These are phyloP conservation scores for Andinoacara biseriatus DNA, from an alignment of 2,113 vertebrate genomes.

Conservation along the genomic window DNA sequence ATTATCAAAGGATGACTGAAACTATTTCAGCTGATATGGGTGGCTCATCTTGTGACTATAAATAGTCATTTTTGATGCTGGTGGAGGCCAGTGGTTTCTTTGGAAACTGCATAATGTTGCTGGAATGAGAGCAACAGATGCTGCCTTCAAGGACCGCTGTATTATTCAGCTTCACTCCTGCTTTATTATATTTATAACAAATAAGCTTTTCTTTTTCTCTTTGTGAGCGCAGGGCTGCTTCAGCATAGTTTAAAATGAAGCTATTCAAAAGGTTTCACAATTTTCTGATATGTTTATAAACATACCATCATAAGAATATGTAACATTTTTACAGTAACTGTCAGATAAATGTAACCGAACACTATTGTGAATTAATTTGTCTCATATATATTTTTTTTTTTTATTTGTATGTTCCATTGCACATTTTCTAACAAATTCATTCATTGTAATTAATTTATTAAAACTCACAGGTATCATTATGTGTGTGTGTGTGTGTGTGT, in stretches of 20 bases:
- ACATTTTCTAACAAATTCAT: accelerated
- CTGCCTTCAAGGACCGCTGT: not conserved
- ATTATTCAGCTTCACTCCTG: not conserved
- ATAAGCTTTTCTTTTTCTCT: not conserved
- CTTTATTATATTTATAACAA: not conserved
- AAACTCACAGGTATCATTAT: accelerated
- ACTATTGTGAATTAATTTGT: not conserved
- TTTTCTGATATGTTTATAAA: not conserved
- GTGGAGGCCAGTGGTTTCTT: constrained; percentile 20
- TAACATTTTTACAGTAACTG: too few relatives aligned
- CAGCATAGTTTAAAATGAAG: not conserved
- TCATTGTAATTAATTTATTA: not conserved
- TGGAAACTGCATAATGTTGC: constrained; percentile 37
- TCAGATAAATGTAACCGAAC: too few relatives aligned
- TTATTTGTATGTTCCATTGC: not conserved
- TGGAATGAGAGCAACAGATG: constrained; percentile 39
- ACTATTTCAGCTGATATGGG: constrained; percentile 6
- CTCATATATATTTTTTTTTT: not conserved
- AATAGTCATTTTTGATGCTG: constrained; percentile 39
- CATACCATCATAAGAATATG: too few relatives aligned
- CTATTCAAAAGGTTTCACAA: not conserved
- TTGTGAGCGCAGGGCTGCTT: not conserved
- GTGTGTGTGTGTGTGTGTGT: not conserved
- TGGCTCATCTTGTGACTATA: constrained; percentile 32
- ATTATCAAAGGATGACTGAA: constrained; percentile 14